phyloP scores from a whole-genome alignment of 2,888 invertebrate species.

The Junonia oenone region DNA sequence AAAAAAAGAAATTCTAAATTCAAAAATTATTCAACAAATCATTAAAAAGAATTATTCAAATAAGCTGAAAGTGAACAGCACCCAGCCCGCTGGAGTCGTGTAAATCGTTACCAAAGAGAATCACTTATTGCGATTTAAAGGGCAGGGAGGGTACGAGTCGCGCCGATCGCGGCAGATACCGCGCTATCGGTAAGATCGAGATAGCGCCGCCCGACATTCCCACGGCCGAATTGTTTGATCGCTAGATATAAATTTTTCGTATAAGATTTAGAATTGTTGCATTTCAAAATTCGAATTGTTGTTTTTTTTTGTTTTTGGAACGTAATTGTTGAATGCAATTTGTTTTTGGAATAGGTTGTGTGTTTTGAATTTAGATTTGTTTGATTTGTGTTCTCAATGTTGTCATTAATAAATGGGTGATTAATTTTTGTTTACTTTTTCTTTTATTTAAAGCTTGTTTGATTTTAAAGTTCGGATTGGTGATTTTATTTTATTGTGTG shows the following conservation, averaged over 20 bases:
- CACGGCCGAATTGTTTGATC: constrained; percentile 35
- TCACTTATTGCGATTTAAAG: constrained; percentile 23
- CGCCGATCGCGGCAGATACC: constrained; percentile 38
- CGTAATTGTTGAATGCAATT: not conserved
- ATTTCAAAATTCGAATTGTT: constrained; percentile 3
- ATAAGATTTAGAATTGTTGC: constrained; percentile 10
- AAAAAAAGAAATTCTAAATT: too few relatives aligned
- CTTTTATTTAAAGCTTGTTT: too few relatives aligned
- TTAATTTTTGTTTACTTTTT: too few relatives aligned
- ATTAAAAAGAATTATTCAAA: not conserved
- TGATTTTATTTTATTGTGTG: too few relatives aligned
- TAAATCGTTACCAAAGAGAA: constrained; percentile 20
- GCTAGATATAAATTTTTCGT: constrained; percentile 22
- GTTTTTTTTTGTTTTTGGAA: not conserved
- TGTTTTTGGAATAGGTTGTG: not conserved
- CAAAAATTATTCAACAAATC: too few relatives aligned
- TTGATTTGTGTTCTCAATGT: not conserved
- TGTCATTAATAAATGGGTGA: not conserved
- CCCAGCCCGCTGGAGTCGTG: constrained; percentile 1
- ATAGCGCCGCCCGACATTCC: constrained; percentile 40
- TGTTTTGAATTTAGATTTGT: not conserved
- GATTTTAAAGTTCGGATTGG: too few relatives aligned
- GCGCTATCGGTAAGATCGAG: constrained; percentile 41
- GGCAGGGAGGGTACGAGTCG: constrained; percentile 30
- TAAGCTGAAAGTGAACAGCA: constrained; percentile 5